phyloP scores from a whole-genome alignment of 2,888 invertebrate species.

The Caenorhabditis doughertyi region DNA sequence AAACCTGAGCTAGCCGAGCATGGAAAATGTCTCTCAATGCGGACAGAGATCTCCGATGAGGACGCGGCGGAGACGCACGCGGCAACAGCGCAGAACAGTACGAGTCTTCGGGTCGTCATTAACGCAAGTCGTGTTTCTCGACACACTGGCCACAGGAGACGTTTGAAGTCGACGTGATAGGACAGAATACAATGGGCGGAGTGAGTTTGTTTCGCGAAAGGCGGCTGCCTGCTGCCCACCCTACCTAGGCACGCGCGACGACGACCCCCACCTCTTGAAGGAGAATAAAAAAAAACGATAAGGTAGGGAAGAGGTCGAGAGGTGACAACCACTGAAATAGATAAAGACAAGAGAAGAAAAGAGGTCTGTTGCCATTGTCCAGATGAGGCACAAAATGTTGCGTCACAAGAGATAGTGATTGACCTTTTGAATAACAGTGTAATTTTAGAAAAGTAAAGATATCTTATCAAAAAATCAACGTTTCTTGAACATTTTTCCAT shows the following conservation, averaged over 20 bases:
- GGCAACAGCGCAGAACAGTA: conserved; percentile 56
- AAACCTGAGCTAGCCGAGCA: conserved; percentile 81
- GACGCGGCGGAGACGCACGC: conserved; percentile 51
- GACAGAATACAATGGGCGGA: conserved; percentile 60
- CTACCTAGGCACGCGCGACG: conserved; percentile 63
- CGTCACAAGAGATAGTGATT: conserved; percentile 39
- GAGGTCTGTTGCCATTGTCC: conserved; percentile 40
- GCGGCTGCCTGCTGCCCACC: conserved; percentile 55
- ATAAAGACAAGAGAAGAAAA: not conserved
- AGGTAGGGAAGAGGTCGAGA: conserved; percentile 11
- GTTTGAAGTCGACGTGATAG: conserved; percentile 56
- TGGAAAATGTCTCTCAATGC: conserved; percentile 82
- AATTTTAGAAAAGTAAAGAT: not conserved
- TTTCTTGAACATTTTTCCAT: too few species aligned
- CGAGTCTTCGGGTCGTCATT: conserved; percentile 63
- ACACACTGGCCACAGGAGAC: conserved; percentile 62
- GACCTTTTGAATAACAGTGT: conserved; percentile 41
- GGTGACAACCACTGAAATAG: conserved; percentile 17
- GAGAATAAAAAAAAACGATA: conserved; percentile 9
- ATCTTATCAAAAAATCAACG: not conserved
- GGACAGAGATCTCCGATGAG: conserved; percentile 77
- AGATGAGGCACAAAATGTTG: conserved; percentile 19
- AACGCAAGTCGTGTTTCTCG: conserved; percentile 65
- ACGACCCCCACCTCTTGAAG: conserved; percentile 50
- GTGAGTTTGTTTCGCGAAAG: conserved; percentile 60